Base-by-base conservation (phyloP, 2,797 vertebrate species). In the Spatula clypeata region DNA sequence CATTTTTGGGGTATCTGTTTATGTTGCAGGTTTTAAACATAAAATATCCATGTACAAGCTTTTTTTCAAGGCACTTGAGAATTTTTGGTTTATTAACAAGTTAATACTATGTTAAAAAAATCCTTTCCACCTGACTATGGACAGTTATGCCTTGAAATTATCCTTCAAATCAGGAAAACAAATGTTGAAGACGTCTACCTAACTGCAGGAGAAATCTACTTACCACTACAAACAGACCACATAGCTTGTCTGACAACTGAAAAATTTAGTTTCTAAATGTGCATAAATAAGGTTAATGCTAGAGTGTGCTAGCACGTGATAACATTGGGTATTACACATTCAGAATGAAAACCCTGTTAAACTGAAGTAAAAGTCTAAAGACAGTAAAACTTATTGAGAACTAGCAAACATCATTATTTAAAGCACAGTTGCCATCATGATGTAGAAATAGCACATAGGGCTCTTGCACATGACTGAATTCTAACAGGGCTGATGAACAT, bases 11-110 rank as follows among this genome's bases (percentile, higher is more conserved):
- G 19, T 36, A 32, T 16, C 17, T 72, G 8, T 32, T 73, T 23
- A 57, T 17, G 4, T 19, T 13, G 4, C 17, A 23, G 44, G 77
- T 76, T 84, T 7, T 3, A 54, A 84, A 58, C 4, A 24, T 17
- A 62, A 80, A 89, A 58, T 60, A 49, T 1, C 14, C 29, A 9
- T 4, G 3, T 2, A 1, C 23, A 23, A 73, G 2, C 1, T 47
- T 79, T 83, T 73, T 62, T 45, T 19, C 42, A n/a, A 80, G 17
- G 4, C n/a, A 58, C 6, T 6, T 15, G 9, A 32, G 19, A 38
- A 15, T 13, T 29, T 4, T 40, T 71, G 2, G 2, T 49, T 77
- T 62, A 38, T n/a, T 34, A 86, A 38, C 9, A 17, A 60, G 26
- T 45, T 64, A 24, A 54, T 57, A 36, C 7, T 11, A 3, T n/a